These are phyloP conservation scores for Sinelater perroti DNA, from an alignment of 2,888 invertebrate genomes.

Conservation along the genomic window DNA sequence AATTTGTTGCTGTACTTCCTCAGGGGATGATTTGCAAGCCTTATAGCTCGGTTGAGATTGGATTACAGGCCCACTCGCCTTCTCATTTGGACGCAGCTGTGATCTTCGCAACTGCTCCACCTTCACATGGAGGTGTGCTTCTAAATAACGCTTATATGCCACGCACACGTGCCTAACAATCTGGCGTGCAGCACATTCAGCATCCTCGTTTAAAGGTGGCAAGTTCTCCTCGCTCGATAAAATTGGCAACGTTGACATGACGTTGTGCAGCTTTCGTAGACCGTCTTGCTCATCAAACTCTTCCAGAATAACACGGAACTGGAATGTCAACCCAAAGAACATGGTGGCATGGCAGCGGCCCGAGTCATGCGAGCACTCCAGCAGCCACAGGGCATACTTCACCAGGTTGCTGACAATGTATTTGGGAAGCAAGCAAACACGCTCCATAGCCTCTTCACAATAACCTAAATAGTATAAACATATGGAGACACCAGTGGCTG, in stretches of 20 bases:
- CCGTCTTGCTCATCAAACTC: constrained; percentile 96
- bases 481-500: constrained; percentile 95
- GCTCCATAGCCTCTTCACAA: constrained; percentile 97
- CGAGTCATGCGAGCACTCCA: constrained; percentile 93
- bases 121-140: constrained; percentile 85
- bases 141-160: constrained; percentile 88
- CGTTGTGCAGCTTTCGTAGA: constrained; percentile 91
- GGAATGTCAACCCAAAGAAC: constrained; percentile 96
- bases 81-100: constrained; percentile 58
- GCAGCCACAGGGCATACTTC: constrained; percentile 89
- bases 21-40: constrained; percentile 74
- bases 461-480: constrained; percentile 97
- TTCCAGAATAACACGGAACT: constrained; percentile 91
- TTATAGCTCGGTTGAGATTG: constrained; percentile 62
- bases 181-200: constrained; percentile 89
- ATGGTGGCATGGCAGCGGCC: constrained; percentile 98
- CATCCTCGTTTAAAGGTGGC: constrained; percentile 78
- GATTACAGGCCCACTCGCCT: constrained; percentile 52
- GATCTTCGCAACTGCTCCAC: constrained; percentile 75
- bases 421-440: constrained; percentile 87
- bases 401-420: constrained; percentile 80
- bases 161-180: constrained; percentile 91
- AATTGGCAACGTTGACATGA: constrained; percentile 89
- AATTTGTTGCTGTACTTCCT: constrained; percentile 87
- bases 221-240: constrained; percentile 75